phyloP scores from a whole-genome alignment of 2,888 invertebrate species.

The Halocaridina rubra region DNA sequence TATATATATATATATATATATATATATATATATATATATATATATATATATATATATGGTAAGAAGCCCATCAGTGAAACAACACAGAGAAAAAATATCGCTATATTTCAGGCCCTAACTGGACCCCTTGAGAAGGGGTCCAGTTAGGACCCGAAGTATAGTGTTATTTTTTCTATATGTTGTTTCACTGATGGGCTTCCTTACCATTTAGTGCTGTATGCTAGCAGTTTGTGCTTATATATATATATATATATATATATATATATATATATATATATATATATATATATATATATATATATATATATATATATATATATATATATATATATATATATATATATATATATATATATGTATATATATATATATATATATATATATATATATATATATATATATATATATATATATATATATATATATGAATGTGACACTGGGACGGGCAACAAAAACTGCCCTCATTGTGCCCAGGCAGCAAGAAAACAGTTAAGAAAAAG shows the following conservation, averaged over 20 bases:
- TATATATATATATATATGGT: not conserved
- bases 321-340: not conserved
- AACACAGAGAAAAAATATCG: too few species aligned
- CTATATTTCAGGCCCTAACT: too few species aligned
- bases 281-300: slow-evolving; percentile 2
- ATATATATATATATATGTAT: not conserved
- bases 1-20: not conserved
- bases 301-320: not conserved
- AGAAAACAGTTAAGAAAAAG: not conserved
- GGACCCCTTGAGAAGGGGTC: too few species aligned
- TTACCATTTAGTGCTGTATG: too few species aligned
- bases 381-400: not conserved
- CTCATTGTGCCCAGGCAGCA: too few species aligned
- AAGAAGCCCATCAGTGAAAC: too few species aligned
- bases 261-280: slow-evolving; percentile 8
- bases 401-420: not conserved
- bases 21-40: not conserved
- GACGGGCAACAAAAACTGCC: too few species aligned
- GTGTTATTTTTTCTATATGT: too few species aligned
- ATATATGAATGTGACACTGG: not conserved
- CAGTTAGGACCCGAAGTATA: too few species aligned
- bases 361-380: not conserved
- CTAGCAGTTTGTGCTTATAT: not conserved
- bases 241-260: not conserved
- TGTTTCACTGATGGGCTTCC: too few species aligned